These are phyloP conservation scores for Phalacrocorax brasilianus DNA, from an alignment of 2,113 vertebrate genomes.

Conservation along the genomic window DNA sequence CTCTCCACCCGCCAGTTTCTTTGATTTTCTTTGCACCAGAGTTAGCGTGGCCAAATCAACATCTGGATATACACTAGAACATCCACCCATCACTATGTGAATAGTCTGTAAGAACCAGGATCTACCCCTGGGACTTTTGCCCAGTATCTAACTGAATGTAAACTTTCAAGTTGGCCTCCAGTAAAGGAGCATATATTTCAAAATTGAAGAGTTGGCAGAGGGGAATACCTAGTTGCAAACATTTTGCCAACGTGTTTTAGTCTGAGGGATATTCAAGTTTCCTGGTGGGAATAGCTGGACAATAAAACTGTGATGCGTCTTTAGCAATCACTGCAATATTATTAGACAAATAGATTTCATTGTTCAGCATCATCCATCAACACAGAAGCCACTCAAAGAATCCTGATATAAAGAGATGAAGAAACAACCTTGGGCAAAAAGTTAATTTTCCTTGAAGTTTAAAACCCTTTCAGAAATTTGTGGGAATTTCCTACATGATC, in stretches of 20 bases:
- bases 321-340: background rate
- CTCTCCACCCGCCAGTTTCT: background rate
- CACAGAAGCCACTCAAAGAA: background rate
- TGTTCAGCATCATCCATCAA: background rate
- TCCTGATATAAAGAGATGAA: background rate
- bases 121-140: background rate
- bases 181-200: background rate
- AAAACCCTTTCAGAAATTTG: background rate
- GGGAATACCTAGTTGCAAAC: background rate
- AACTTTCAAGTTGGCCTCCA: background rate
- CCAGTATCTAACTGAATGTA: background rate
- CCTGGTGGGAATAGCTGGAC: background rate
- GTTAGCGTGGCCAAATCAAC: background rate
- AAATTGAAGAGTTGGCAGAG: background rate
- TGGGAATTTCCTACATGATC: background rate
- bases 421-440: background rate
- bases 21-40: background rate
- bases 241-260: background rate
- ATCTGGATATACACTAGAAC: background rate
- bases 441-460: background rate
- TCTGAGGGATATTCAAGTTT: background rate
- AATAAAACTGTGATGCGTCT: background rate
- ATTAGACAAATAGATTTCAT: background rate
- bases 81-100: background rate
- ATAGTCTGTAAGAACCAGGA: background rate